phyloP scores from a whole-genome alignment of 2,113 vertebrate species.

The Zingel zingel region DNA sequence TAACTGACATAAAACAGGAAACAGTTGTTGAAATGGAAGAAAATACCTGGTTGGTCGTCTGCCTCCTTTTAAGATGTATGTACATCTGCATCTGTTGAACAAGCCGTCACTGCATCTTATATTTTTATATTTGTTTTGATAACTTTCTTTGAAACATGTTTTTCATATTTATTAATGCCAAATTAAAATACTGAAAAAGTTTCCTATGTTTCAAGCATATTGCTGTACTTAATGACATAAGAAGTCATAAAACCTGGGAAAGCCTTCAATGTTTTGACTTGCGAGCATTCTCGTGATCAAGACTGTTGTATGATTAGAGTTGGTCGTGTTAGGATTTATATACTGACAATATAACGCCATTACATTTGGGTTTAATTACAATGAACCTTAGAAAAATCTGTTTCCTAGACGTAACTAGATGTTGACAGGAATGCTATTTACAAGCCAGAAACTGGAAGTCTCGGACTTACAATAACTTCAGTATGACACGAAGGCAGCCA shows the following conservation, averaged over 20 bases:
- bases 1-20: background rate
- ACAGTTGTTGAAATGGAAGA: background rate
- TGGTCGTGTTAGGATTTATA: background rate
- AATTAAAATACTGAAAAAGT: conserved; percentile 44
- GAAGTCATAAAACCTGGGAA: background rate
- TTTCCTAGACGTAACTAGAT: no score
- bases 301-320: background rate
- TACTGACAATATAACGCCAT: background rate
- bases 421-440: background rate
- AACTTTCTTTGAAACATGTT: conserved; percentile 44
- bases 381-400: background rate
- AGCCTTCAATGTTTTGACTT: background rate
- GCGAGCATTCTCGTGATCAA: background rate
- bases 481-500: no score
- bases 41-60: background rate
- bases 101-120: conserved; percentile 33
- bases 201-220: background rate
- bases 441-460: background rate
- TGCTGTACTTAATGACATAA: background rate
- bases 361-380: background rate
- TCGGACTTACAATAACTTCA: no score
- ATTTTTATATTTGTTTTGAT: conserved; percentile 73
- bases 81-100: conserved; percentile 23
- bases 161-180: conserved; percentile 70
- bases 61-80: background rate